Conservation (phyloP, 2,113 vertebrate genomes). For the Dendrocopos noguchii region DNA sequence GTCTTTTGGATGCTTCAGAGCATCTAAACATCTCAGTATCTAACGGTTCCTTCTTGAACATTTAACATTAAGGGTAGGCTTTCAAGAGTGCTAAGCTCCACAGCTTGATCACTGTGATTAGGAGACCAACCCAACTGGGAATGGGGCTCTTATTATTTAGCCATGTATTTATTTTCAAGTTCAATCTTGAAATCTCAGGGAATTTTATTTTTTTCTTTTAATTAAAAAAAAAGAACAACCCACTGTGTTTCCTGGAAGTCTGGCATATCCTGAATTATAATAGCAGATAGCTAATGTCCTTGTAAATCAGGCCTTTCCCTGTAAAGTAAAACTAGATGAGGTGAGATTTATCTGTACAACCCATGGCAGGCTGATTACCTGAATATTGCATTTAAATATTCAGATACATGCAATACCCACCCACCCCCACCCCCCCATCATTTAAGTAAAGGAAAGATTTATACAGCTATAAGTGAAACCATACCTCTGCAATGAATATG, state of each 20-base stretch:
- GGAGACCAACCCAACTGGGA: neutral
- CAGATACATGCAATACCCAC: slow-evolving; percentile 15
- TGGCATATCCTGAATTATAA: neutral
- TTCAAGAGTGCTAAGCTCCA: neutral
- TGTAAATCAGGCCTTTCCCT: neutral
- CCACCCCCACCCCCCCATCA: neutral
- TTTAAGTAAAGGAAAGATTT: slow-evolving; percentile 75
- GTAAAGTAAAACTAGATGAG: neutral
- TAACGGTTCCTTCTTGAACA: neutral
- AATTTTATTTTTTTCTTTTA: neutral
- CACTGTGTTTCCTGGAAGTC: neutral
- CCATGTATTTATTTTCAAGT: neutral
- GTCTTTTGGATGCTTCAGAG: neutral
- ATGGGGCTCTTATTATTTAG: neutral
- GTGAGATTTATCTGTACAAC: neutral
- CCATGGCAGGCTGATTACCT: neutral
- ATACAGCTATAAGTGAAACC: slow-evolving; percentile 76
- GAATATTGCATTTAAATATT: slow-evolving; percentile 49
- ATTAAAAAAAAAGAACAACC: neutral
- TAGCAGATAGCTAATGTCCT: neutral
- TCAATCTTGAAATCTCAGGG: neutral
- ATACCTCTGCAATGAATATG: slow-evolving; percentile 81
- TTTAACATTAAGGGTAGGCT: neutral
- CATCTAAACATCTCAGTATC: neutral
- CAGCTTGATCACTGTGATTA: neutral